Base-by-base conservation (phyloP, 2,888 invertebrate genomes). In the Omphaloscelis lunosa region DNA sequence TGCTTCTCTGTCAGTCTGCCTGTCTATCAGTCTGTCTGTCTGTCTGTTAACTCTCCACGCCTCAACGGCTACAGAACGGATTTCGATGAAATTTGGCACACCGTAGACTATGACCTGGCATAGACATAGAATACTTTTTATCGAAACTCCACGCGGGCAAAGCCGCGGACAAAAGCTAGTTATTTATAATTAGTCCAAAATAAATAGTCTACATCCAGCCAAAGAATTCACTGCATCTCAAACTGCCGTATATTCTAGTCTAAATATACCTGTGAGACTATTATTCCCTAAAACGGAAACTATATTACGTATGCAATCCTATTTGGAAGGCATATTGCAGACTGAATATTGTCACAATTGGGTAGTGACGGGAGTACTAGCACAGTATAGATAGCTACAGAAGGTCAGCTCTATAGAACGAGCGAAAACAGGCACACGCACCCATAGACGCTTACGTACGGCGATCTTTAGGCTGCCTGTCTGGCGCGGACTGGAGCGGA, bases 281-380 rank as follows among this genome's bases (percentile, higher is more conserved):
- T 70, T 34, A 67, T 63, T 72, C 20, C 63, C 68, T 68, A 61
- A 61, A 74, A 84, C 39, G 81, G 29, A 27, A 68, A 61, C 58
- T 39, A 61, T 79, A 84, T 77, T 83, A 65, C 63, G 77, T 73
- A 72, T 81, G 77, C 84, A 84, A 77, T 63, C 71, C 81, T 73
- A 73, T 73, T 72, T 68, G 59, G 51, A 77, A 84, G 77, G 73
- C 84, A 83, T 81, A 84, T 77, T 83, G 84, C 67, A 72, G 77
- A 80, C 81, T 61, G 81, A 81, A 81, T 84, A 84, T 84, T 77
- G 83, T 84, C 84, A 74, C 83, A 81, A 77, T 84, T 84, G 84
- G 73, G 68, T 83, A 65, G 77, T 66, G 72, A 63, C 48, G 62
- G 29, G 15, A 72, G 53, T 23, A 63, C 17, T 27, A 12, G 15